Evolutionary conservation across 2,113 vertebrate genomes (phyloP).

Genomic region (Holacanthus passer): DNA sequence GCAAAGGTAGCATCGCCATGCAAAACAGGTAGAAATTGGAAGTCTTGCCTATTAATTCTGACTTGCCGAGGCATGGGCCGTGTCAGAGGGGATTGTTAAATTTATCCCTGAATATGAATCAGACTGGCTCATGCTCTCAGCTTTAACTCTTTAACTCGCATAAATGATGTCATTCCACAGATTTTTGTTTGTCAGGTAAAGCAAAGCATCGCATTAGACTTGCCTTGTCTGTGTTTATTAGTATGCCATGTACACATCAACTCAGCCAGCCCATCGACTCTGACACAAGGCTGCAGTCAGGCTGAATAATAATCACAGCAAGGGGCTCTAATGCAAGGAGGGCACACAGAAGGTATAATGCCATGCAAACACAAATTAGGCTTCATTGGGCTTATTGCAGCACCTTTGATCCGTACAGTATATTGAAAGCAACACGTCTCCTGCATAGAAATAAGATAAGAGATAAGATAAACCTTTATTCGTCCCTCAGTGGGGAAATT

Average conservation of each 20-base stretch:
- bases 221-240: slow-evolving; percentile 3
- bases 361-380: not conserved
- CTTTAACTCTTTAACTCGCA: not conserved
- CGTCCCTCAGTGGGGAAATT: too few relatives aligned
- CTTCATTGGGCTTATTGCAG: slow-evolving; percentile 3
- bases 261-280: slow-evolving; percentile 11
- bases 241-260: slow-evolving; percentile 10
- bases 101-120: slow-evolving; percentile 22
- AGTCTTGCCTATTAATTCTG: slow-evolving; percentile 32
- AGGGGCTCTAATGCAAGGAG: slow-evolving; percentile 7
- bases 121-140: not conserved
- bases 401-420: not conserved
- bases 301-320: slow-evolving; percentile 29
- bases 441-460: not conserved
- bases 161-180: not conserved
- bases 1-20: not conserved
- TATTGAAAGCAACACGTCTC: not conserved
- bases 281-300: slow-evolving; percentile 14
- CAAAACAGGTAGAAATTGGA: slow-evolving; percentile 18
- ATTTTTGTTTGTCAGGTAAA: not conserved
- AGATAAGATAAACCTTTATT: too few relatives aligned
- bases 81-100: slow-evolving; percentile 36
- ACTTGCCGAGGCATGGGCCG: not conserved
- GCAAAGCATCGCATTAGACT: slow-evolving; percentile 5
- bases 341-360: not conserved